These are phyloP conservation scores for Sphaerodactylus townsendi DNA, from an alignment of 2,113 vertebrate genomes.

Conservation along the genomic window DNA sequence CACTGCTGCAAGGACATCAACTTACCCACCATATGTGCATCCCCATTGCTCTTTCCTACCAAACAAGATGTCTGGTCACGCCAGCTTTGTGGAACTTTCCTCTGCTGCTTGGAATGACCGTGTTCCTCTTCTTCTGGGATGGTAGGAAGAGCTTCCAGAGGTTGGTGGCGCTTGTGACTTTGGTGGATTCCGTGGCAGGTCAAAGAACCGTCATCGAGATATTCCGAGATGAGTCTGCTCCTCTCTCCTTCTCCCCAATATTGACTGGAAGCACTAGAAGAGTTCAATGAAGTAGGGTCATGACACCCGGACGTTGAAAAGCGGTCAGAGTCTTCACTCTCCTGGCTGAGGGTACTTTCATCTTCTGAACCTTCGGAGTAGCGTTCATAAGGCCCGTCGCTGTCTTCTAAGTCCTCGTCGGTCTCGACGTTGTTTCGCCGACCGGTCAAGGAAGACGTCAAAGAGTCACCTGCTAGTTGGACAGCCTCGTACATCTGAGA, in stretches of 20 bases:
- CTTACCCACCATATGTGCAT: constrained; percentile 70
- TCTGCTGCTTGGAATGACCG: constrained; percentile 46
- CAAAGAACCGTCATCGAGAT: constrained; percentile 29
- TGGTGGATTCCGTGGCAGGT: constrained; percentile 38
- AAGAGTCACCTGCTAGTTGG: constrained; percentile 72
- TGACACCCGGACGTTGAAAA: neutral
- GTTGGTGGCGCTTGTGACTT: constrained; percentile 49
- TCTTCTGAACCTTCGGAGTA: constrained; percentile 61
- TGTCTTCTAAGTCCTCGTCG: constrained; percentile 60
- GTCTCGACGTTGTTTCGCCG: constrained; percentile 60
- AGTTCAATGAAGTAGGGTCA: constrained; percentile 38
- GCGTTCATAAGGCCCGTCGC: constrained; percentile 47
- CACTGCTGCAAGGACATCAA: constrained; percentile 14
- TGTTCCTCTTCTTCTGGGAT: constrained; percentile 77
- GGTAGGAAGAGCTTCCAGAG: constrained; percentile 63
- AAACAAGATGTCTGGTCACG: constrained; percentile 49
- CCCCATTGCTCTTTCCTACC: constrained; percentile 60
- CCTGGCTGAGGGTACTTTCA: constrained; percentile 44
- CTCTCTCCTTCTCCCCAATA: constrained; percentile 1
- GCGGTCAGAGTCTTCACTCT: constrained; percentile 24
- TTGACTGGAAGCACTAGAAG: neutral
- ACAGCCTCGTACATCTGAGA: constrained; percentile 79
- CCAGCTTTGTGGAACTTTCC: constrained; percentile 28
- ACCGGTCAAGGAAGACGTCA: constrained; percentile 72
- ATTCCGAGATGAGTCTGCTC: constrained; percentile 12